Evolutionary conservation across 2,113 vertebrate species (phyloP), one percentile per base, ranked within the genome.

Genomic region (Dipodomys merriami): DNA sequence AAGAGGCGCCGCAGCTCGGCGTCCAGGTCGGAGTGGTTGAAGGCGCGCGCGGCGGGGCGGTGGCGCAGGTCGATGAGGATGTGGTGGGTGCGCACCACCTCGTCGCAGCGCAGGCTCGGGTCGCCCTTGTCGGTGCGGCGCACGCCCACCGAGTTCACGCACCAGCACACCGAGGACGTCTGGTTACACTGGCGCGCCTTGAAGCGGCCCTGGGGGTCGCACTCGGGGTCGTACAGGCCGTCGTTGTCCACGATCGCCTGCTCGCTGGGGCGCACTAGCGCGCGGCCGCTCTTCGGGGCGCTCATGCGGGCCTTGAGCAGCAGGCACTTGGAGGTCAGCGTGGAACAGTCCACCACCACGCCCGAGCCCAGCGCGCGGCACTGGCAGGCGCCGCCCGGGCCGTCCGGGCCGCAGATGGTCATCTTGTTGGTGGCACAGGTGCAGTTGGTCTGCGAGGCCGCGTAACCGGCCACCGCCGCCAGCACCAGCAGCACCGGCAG

Each of bases 61-160:
- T 97, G 98, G 39, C 94, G 97, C 77, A 98, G 67, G 39, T 97
- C 94, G 0, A 97, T 81, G 60, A 97, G 94, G 85, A 98, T 98
- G 93, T 94, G 95, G 88, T 95, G 62, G 0, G 98, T 99, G 93
- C 98, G 98, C 57, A 99, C 98, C 93, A 99, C 97, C 80, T 98
- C 96, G 0, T 96, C 84, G 73, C 99, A 99, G n/a, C 60, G 95
- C 6, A 98, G 64, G 77, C 7, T 95, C 78, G 46, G 93, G 97
- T 98, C 98, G 13, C 97, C 98, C 96, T 98, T 99, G 95, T 99
- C 98, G 0, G 98, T 98, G 2, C 99, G 98, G 1, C 99, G 98
- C 2, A 99, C 97, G 0, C 99, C 98, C 0, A 99, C 99, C 0
- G 97, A 98, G 98, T 99, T 99, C 77, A 99, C 99, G 0, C 99